Evolutionary conservation across 2,888 invertebrate species (phyloP).

Genomic region (Tachina lurida): DNA sequence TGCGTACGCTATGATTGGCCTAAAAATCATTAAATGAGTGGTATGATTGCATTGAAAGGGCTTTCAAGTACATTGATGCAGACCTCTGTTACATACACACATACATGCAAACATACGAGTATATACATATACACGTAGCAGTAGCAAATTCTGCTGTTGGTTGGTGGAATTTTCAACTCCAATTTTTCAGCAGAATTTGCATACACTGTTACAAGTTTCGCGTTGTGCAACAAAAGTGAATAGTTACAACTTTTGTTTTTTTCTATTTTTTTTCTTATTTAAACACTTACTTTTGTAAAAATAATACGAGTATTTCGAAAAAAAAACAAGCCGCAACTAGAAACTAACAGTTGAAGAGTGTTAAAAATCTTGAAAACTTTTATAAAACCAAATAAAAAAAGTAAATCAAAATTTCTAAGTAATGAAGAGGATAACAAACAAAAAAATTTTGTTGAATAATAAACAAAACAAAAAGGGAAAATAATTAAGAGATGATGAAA

Average conservation of each 20-base stretch:
- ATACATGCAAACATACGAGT: too few species aligned
- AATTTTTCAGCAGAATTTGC: slow-evolving; percentile 46
- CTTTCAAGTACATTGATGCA: too few species aligned
- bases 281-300: background rate
- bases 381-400: background rate
- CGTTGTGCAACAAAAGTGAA: slow-evolving; percentile 21
- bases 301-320: background rate
- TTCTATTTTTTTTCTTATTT: background rate
- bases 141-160: background rate
- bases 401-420: background rate
- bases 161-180: slow-evolving; percentile 1
- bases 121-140: too few species aligned
- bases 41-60: too few species aligned
- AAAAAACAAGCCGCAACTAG: slow-evolving; percentile 51
- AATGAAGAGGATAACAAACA: background rate
- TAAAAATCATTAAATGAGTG: too few species aligned
- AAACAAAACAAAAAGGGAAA: background rate
- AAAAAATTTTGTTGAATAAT: background rate
- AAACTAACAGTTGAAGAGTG: slow-evolving; percentile 43
- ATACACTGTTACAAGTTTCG: slow-evolving; percentile 48
- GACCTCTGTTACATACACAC: too few species aligned
- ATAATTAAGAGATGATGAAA: background rate
- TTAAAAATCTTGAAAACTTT: slow-evolving; percentile 47
- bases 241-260: background rate
- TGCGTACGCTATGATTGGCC: too few species aligned